Evolutionary conservation across 2,113 vertebrate species (phyloP).

Genomic region (Oxygymnocypris stewartii): DNA sequence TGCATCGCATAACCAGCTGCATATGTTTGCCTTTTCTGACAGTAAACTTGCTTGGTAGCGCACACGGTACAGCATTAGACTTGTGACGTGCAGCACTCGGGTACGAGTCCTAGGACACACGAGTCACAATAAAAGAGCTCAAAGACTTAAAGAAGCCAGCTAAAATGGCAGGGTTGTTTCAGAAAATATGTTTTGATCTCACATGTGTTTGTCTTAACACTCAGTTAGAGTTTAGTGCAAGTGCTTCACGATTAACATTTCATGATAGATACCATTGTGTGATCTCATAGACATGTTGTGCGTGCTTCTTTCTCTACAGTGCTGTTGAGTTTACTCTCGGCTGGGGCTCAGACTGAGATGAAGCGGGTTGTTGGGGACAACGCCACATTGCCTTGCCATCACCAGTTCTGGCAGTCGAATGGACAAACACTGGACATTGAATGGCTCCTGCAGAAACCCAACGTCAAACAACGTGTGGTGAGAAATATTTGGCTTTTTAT

Average conservation of each 20-base stretch:
- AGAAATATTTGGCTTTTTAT: constrained; percentile 50
- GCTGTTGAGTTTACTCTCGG: constrained; percentile 77
- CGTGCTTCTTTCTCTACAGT: constrained; percentile 71
- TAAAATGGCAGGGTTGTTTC: background rate
- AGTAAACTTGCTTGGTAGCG: background rate
- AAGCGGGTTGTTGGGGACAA: constrained; percentile 92
- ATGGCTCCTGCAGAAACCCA: constrained; percentile 89
- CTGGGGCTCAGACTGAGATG: constrained; percentile 86
- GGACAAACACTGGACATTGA: constrained; percentile 88
- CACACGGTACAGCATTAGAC: background rate
- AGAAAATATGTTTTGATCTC: background rate
- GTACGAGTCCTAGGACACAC: too few relatives aligned
- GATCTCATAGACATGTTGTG: constrained; percentile 40
- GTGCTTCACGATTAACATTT: background rate
- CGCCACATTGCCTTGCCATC: constrained; percentile 91
- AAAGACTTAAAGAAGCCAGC: background rate
- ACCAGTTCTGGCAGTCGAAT: constrained; percentile 82
- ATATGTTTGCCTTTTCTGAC: background rate
- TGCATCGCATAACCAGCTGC: background rate
- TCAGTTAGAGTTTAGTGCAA: background rate
- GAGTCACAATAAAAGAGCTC: background rate
- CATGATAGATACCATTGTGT: constrained; percentile 5
- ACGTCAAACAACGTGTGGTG: constrained; percentile 89
- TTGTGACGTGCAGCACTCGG: background rate
- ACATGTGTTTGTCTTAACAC: background rate